A percentile compares a stretch with the other conserved stretches of the same genome.
Conservation (phyloP, 2,888 invertebrate species). For the Charanyca ferruginea region DNA sequence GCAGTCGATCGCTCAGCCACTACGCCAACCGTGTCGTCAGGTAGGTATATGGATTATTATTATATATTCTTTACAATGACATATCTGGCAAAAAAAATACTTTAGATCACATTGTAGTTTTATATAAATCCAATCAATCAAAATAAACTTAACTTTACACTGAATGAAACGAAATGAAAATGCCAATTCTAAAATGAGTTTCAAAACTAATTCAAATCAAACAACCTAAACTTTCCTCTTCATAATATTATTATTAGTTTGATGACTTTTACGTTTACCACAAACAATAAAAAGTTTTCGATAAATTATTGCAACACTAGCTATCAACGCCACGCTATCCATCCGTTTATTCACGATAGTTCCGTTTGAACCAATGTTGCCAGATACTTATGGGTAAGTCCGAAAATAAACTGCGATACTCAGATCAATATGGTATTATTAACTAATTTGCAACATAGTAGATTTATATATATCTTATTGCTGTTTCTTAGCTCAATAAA, state of each 20-base stretch:
- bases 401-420: slow-evolving; percentile 12
- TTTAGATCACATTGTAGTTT: not conserved
- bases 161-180: slow-evolving; percentile 17
- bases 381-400: slow-evolving; percentile 31
- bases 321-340: slow-evolving; percentile 65
- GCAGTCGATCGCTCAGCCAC: no score
- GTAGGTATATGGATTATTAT: no score
- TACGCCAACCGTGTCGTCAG: no score
- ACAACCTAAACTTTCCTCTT: slow-evolving; percentile 31
- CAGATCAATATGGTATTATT: not conserved
- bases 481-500: no score
- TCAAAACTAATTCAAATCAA: slow-evolving; percentile 38
- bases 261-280: slow-evolving; percentile 53
- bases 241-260: slow-evolving; percentile 36
- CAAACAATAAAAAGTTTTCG: slow-evolving; percentile 59
- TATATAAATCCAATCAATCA: not conserved
- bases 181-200: slow-evolving; percentile 8
- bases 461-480: not conserved
- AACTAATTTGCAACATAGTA: not conserved
- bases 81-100: not conserved
- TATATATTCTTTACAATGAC: no score
- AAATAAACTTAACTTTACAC: not conserved
- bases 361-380: slow-evolving; percentile 49
- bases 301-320: slow-evolving; percentile 64
- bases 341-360: slow-evolving; percentile 57